phyloP scores from a whole-genome alignment of 2,888 invertebrate species.

The Kuschelorhynchus macadamiae region DNA sequence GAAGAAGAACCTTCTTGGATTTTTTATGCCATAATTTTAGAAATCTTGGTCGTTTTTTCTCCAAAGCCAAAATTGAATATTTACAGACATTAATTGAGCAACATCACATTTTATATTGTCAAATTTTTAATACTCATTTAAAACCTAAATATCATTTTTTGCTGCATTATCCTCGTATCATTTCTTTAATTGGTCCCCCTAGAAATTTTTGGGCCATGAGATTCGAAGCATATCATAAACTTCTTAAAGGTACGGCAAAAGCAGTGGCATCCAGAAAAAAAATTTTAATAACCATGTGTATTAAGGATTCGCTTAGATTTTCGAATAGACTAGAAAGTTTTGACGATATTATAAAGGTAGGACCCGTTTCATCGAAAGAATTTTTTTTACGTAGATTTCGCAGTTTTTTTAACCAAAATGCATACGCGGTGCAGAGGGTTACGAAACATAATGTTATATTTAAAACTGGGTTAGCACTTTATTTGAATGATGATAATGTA shows the following conservation, averaged over 20 bases:
- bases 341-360: neutral
- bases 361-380: too few relatives aligned
- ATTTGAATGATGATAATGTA: too few relatives aligned
- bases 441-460: too few relatives aligned
- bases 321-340: slow-evolving; percentile 8
- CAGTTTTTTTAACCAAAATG: too few relatives aligned
- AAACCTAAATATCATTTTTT: slow-evolving; percentile 16
- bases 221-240: slow-evolving; percentile 34
- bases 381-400: too few relatives aligned
- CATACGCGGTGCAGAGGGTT: too few relatives aligned
- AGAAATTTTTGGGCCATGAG: slow-evolving; percentile 40
- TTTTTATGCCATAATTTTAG: slow-evolving; percentile 32
- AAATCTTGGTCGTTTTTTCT: slow-evolving; percentile 2
- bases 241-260: slow-evolving; percentile 14
- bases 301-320: slow-evolving; percentile 12
- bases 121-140: slow-evolving; percentile 7
- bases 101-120: neutral
- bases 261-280: slow-evolving; percentile 6
- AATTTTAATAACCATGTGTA: slow-evolving; percentile 12
- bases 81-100: neutral
- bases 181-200: slow-evolving; percentile 2
- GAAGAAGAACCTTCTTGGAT: slow-evolving; percentile 30
- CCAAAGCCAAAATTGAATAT: neutral
- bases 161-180: slow-evolving; percentile 16
- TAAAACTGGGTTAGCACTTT: too few relatives aligned